phyloP scores from a whole-genome alignment of 35 echinoderm and acorn worm species.

The Diadema setosum region DNA sequence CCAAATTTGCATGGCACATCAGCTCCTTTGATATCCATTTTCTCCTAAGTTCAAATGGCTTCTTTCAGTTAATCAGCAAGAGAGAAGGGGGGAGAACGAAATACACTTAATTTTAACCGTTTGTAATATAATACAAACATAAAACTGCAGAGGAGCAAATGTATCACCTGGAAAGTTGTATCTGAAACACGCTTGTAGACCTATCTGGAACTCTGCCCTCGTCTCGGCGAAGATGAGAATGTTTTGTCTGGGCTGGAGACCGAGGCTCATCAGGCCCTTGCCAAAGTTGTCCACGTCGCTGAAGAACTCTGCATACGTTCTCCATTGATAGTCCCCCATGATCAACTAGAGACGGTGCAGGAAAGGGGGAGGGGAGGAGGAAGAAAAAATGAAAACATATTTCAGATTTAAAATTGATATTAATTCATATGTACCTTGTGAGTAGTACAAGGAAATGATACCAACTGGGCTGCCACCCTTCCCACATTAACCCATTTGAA shows the following conservation, averaged over 20 bases:
- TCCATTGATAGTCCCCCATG: conserved; percentile 80
- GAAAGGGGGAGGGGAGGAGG: not conserved
- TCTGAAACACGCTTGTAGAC: conserved; percentile 77
- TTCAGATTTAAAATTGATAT: not conserved
- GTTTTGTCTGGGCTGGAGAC: conserved; percentile 58
- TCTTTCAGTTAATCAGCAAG: not conserved
- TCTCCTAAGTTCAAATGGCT: too few relatives aligned
- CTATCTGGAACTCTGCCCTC: conserved; percentile 71
- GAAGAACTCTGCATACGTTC: conserved; percentile 56
- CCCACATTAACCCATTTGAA: too few relatives aligned
- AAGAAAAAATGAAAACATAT: not conserved
- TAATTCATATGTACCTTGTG: too few relatives aligned
- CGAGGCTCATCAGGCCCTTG: conserved; percentile 46
- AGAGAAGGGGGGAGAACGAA: not conserved
- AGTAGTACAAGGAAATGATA: too few relatives aligned
- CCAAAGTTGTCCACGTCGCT: conserved; percentile 54
- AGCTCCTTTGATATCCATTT: too few relatives aligned
- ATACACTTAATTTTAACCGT: too few relatives aligned
- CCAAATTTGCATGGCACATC: too few relatives aligned
- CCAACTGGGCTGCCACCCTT: too few relatives aligned
- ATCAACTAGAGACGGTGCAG: conserved; percentile 30
- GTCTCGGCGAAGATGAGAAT: conserved; percentile 82
- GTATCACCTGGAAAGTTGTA: conserved; percentile 73
- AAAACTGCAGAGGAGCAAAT: too few relatives aligned
- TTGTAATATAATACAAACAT: not conserved